phyloP scores from a whole-genome alignment of 2,888 invertebrate genomes.

The Calephelis perditalis region DNA sequence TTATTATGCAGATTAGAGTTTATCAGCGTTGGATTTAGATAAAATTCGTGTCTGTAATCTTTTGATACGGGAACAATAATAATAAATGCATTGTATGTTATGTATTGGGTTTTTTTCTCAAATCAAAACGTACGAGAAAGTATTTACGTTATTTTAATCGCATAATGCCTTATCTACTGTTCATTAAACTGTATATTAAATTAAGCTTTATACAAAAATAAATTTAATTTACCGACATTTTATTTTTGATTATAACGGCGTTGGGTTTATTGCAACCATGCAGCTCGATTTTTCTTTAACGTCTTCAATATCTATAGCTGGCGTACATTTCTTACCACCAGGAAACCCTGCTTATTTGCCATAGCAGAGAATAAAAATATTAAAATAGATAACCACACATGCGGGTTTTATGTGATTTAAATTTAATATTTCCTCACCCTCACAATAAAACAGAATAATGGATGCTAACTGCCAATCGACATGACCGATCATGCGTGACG shows the following conservation, averaged over 20 bases:
- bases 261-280: too few relatives aligned
- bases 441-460: constrained; percentile 44
- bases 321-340: too few relatives aligned
- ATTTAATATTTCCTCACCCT: constrained; percentile 35
- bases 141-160: too few relatives aligned
- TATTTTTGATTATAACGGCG: too few relatives aligned
- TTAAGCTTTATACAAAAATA: too few relatives aligned
- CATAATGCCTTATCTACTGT: too few relatives aligned
- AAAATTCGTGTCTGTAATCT: constrained; percentile 35
- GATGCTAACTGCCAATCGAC: constrained; percentile 71
- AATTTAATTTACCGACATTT: too few relatives aligned
- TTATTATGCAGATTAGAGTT: constrained; percentile 74
- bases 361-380: background rate
- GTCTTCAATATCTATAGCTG: too few relatives aligned
- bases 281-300: too few relatives aligned
- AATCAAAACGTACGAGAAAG: background rate
- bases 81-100: constrained; percentile 12
- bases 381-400: constrained; percentile 3
- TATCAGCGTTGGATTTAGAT: constrained; percentile 60
- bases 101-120: background rate
- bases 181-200: too few relatives aligned
- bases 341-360: background rate
- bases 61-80: constrained; percentile 35
- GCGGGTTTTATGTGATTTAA: constrained; percentile 19
- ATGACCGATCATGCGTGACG: constrained; percentile 72